These are phyloP conservation scores for Anadara kagoshimensis DNA, from an alignment of 1,140 invertebrate genomes.

Conservation along the genomic window DNA sequence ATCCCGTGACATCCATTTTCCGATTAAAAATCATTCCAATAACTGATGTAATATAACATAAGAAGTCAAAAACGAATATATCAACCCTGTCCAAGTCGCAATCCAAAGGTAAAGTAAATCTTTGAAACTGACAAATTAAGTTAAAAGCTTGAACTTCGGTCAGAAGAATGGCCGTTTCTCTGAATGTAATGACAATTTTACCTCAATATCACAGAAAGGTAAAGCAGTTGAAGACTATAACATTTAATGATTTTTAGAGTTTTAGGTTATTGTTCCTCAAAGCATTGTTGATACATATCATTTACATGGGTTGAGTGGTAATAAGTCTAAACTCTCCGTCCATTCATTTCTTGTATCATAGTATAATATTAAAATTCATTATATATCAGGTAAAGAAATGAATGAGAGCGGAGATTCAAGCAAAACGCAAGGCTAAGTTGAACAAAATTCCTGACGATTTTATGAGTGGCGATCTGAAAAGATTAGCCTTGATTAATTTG, in stretches of 20 bases:
- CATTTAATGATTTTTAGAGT: slow-evolving; percentile 11
- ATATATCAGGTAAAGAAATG: not conserved
- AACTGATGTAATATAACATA: too few species aligned
- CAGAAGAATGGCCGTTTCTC: slow-evolving; percentile 32
- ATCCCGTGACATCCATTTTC: too few species aligned
- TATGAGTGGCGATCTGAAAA: not conserved
- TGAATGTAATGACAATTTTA: slow-evolving; percentile 27
- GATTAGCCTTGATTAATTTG: not conserved
- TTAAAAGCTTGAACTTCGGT: too few species aligned
- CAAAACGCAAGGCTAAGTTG: too few species aligned
- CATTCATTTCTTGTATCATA: slow-evolving; percentile 17
- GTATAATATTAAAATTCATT: not conserved
- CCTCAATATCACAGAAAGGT: slow-evolving; percentile 25
- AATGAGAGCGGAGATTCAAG: not conserved
- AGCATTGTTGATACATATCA: slow-evolving; percentile 23
- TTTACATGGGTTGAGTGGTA: slow-evolving; percentile 32
- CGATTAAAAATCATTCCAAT: too few species aligned
- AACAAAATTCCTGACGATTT: not conserved
- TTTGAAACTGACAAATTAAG: too few species aligned
- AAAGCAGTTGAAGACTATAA: slow-evolving; percentile 42
- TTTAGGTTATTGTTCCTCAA: slow-evolving; percentile 19
- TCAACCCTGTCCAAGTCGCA: too few species aligned
- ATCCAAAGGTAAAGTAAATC: too few species aligned
- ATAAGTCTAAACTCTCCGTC: slow-evolving; percentile 32
- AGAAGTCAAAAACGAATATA: too few species aligned